Conservation (phyloP, 1,140 invertebrate genomes). For the Fopius arisanus region DNA sequence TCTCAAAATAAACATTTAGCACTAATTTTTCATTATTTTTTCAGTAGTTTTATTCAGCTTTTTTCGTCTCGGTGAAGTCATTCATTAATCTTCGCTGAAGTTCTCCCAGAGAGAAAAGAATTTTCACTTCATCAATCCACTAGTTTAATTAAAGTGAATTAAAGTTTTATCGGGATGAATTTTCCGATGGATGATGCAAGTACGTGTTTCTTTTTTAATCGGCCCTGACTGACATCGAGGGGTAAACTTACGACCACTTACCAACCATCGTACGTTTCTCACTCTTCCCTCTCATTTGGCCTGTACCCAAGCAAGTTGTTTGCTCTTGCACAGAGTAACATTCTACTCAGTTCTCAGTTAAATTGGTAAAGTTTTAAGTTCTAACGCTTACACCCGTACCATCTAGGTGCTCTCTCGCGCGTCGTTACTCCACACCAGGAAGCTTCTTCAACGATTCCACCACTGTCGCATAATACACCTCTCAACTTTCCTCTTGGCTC, state of each 20-base stretch:
- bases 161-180: neutral
- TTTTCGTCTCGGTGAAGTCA: too few relatives aligned
- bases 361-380: slow-evolving; percentile 42
- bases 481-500: neutral
- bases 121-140: neutral
- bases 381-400: slow-evolving; percentile 34
- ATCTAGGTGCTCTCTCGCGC: slow-evolving; percentile 15
- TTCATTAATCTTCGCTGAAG: too few relatives aligned
- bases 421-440: neutral
- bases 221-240: slow-evolving; percentile 33
- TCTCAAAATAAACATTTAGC: too few relatives aligned
- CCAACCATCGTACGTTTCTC: slow-evolving; percentile 3
- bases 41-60: too few relatives aligned
- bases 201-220: slow-evolving; percentile 32
- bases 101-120: neutral
- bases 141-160: neutral
- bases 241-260: slow-evolving; percentile 38
- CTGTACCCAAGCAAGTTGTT: slow-evolving; percentile 32
- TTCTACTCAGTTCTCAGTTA: slow-evolving; percentile 39
- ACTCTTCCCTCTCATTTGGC: neutral
- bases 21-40: too few relatives aligned
- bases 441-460: slow-evolving; percentile 7
- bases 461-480: neutral
- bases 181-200: neutral
- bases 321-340: slow-evolving; percentile 33